A percentile compares a stretch with the other conserved stretches of the same genome.
phyloP scores from a whole-genome alignment of 2,113 vertebrate genomes.

The Hystrix brachyura region DNA sequence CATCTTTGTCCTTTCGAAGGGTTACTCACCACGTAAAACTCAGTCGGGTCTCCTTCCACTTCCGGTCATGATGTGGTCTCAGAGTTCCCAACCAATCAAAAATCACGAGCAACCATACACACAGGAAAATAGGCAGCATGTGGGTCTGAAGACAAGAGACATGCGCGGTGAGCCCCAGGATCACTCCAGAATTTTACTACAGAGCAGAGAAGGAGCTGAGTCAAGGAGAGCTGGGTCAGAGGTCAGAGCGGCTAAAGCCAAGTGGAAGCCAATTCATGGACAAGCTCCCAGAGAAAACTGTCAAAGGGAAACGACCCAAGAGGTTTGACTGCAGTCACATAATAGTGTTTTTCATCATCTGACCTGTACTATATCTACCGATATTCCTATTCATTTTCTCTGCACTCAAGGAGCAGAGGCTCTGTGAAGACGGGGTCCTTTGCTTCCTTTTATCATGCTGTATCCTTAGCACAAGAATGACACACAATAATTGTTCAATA shows the following conservation, averaged over 20 bases:
- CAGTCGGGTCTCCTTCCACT: background rate
- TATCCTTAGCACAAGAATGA: background rate
- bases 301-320: background rate
- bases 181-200: background rate
- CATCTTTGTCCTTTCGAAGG: background rate
- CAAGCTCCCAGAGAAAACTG: background rate
- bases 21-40: background rate
- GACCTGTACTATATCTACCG: conserved; percentile 5
- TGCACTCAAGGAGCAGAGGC: background rate
- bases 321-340: background rate
- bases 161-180: background rate
- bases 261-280: background rate
- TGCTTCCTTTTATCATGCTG: background rate
- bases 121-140: background rate
- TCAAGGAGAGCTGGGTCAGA: background rate
- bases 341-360: background rate
- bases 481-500: background rate
- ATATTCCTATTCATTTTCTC: background rate
- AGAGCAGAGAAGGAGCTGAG: background rate
- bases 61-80: background rate
- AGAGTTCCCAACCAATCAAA: background rate
- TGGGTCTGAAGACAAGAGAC: background rate
- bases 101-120: background rate
- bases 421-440: background rate
- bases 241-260: background rate